A percentile compares a stretch with the other conserved stretches of the same genome.
Conservation (phyloP, 2,888 invertebrate species). For the Petrolisthes cinctipes region DNA sequence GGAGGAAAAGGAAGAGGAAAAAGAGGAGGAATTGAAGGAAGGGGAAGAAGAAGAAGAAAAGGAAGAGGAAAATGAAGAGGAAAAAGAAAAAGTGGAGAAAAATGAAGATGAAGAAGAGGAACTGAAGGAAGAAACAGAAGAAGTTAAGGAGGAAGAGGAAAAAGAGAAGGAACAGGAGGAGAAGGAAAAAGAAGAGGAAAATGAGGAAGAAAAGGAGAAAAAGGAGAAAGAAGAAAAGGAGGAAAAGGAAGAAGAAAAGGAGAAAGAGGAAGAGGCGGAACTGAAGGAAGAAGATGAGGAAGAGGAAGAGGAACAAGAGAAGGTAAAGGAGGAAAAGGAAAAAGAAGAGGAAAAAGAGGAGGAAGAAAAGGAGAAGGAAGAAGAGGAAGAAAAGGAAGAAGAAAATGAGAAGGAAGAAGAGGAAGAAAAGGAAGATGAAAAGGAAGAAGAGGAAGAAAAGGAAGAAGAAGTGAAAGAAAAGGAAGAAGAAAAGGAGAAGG, state of each 20-base stretch:
- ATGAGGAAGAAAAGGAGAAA: background rate
- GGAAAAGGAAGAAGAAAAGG: background rate
- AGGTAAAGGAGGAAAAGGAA: background rate
- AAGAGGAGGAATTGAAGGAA: too few relatives aligned
- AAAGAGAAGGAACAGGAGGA: background rate
- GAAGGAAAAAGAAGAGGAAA: background rate
- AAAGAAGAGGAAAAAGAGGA: background rate
- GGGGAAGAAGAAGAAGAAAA: too few relatives aligned
- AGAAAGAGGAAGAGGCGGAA: background rate
- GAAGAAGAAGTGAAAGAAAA: background rate
- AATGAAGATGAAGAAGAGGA: too few relatives aligned
- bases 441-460: background rate
- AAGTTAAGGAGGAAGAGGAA: background rate
- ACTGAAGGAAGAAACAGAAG: too few relatives aligned
- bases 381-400: background rate
- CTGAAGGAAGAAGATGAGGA: slow-evolving; percentile 2
- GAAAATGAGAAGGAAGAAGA: background rate
- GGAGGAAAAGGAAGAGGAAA: too few relatives aligned
- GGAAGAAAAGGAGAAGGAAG: background rate
- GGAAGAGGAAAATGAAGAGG: too few relatives aligned
- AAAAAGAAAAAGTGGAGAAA: too few relatives aligned
- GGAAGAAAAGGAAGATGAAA: background rate
- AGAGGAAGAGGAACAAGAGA: background rate
- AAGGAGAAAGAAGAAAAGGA: background rate
- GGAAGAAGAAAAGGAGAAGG: background rate